These are phyloP conservation scores for Lepidocyrtoides sp. DNA, from an alignment of 2,888 invertebrate genomes.

Conservation along the genomic window DNA sequence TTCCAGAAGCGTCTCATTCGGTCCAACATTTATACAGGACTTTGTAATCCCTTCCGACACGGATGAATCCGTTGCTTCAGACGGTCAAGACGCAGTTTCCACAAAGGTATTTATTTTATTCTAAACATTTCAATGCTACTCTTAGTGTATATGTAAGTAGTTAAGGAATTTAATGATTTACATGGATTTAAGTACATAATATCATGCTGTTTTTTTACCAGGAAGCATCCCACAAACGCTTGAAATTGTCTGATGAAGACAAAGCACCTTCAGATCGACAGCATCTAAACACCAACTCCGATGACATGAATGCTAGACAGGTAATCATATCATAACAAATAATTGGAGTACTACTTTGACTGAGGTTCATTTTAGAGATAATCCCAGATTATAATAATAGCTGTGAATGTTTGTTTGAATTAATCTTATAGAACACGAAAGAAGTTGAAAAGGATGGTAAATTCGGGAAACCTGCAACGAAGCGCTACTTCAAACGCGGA, in stretches of 20 bases:
- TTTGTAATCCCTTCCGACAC: constrained; percentile 41
- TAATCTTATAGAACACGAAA: background rate
- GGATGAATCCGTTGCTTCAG: constrained; percentile 21
- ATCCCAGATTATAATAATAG: too few species aligned
- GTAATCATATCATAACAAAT: too few species aligned
- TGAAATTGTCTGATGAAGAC: background rate
- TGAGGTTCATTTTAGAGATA: too few species aligned
- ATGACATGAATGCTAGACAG: background rate
- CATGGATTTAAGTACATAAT: too few species aligned
- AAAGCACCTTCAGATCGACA: too few species aligned
- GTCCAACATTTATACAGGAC: background rate
- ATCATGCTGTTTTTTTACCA: constrained; percentile 9
- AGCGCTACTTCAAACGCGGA: background rate
- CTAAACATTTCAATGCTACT: too few species aligned
- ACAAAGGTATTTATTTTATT: background rate
- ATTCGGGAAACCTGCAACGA: background rate
- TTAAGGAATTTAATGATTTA: too few species aligned
- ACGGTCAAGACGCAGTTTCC: background rate
- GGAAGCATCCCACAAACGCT: constrained; percentile 10
- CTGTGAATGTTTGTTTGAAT: too few species aligned
- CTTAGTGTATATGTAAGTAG: too few species aligned
- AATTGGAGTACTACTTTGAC: too few species aligned
- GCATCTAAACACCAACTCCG: background rate
- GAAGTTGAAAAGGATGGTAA: background rate
- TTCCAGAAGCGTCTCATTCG: constrained; percentile 38